Evolutionary conservation across 2,888 invertebrate species (phyloP), one percentile per base, ranked within the genome.

Genomic region (Lapara coniferarum): DNA sequence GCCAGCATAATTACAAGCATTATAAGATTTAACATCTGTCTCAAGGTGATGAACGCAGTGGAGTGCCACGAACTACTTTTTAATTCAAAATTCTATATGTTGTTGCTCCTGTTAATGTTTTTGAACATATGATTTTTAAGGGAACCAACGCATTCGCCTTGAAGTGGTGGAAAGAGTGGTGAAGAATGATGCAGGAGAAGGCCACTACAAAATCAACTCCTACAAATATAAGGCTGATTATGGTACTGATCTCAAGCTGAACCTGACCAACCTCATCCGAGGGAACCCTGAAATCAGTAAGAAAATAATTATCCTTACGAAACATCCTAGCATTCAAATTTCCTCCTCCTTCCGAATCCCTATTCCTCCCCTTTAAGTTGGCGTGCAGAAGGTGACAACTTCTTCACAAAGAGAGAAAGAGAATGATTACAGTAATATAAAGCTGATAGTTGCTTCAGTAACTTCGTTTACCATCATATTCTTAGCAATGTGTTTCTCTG

Each of bases 171-270:
- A 93, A 70, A 86, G 87, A 58, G 90, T 93, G n/a, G 79, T 93
- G 0, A 76, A 78, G 14, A 87, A 92, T 71, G 78, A 85, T 0
- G 81, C 88, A 6, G 91, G 89, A 13, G 91, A 91, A 68, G 92
- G 93, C 0, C 93, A 93, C 75, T 93, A 92, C 84, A 93, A 92
- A 78, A 89, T 93, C 74, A 93, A 93, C 84, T 92, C 93, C 0
- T 93, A 93, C 81, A 93, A 93, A 69, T 93, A 93, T 82, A 93
- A 92, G 67, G 93, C 93, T 0, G 93, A 93, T 75, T 93, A 92
- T 77, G 93, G 93, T 0, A 87, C 91, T 0, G 91, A 91, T 58
- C 81, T 93, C 16, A 93, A 93, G 74, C 80, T 93, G 14, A 93
- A 93, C 74, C 80, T 93, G 19, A 93, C 93, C 8, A 93, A 93